These are phyloP conservation scores for Geophilus truncorum DNA, from an alignment of 2,888 invertebrate species.

Conservation along the genomic window DNA sequence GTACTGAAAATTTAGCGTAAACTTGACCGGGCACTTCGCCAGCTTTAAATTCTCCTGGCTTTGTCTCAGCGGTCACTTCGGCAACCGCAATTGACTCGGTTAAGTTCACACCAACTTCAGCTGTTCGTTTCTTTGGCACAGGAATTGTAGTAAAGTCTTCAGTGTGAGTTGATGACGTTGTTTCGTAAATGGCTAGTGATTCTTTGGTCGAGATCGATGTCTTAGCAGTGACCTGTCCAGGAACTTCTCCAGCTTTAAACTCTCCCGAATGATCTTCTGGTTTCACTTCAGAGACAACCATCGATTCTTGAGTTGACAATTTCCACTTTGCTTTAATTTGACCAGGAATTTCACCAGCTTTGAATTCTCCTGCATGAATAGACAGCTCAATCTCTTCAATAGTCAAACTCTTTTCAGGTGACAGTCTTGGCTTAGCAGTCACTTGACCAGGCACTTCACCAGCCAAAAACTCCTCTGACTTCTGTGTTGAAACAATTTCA, in stretches of 20 bases:
- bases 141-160: slow-evolving; percentile 30
- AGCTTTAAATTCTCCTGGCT: slow-evolving; percentile 32
- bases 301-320: slow-evolving; percentile 37
- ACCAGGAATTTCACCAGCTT: slow-evolving; percentile 29
- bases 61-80: slow-evolving; percentile 31
- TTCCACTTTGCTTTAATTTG: slow-evolving; percentile 35
- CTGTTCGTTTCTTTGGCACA: too few relatives aligned
- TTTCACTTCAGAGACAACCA: slow-evolving; percentile 40
- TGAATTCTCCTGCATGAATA: slow-evolving; percentile 36
- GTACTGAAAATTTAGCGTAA: slow-evolving; percentile 31
- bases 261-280: slow-evolving; percentile 34
- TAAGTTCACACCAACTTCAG: slow-evolving; percentile 32
- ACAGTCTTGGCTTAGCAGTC: slow-evolving; percentile 35
- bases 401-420: slow-evolving; percentile 40
- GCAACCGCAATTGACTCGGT: slow-evolving; percentile 30
- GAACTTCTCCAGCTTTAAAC: slow-evolving; percentile 33
- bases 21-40: slow-evolving; percentile 33
- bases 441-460: slow-evolving; percentile 31
- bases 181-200: slow-evolving; percentile 30
- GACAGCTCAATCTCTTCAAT: slow-evolving; percentile 38
- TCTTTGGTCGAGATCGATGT: slow-evolving; percentile 36
- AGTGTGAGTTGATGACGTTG: background rate
- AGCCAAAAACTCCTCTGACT: slow-evolving; percentile 28
- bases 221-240: slow-evolving; percentile 25
- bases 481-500: slow-evolving; percentile 29